Base-by-base conservation (phyloP, 2,888 invertebrate species). In the Malacosoma neustria region DNA sequence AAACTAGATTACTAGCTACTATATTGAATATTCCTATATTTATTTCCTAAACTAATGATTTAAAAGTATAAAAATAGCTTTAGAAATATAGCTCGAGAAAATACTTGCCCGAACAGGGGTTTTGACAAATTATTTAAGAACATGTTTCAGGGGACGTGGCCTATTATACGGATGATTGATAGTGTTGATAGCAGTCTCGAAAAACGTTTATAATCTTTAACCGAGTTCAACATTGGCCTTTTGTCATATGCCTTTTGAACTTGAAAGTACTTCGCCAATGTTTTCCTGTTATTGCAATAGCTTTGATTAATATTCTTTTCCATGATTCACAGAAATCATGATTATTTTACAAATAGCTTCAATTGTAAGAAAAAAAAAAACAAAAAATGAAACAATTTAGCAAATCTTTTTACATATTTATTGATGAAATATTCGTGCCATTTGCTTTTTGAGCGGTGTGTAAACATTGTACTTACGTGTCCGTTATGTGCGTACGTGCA, bases 71-170 rank as follows among this genome's bases (percentile, higher is more conserved):
- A 22, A 22, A 2, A 22, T 22, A 7, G 22, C 22, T 22, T 22
- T 7, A 22, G 22, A 22, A 22, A 22, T 7, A 9, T 22, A 22
- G 9, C 22, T 7, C 5, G 22, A 22, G 6, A 22, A 60, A 65
- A 54, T 58, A 66, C 61, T 68, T 57, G 49, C 53, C 64, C 60
- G 66, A 63, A 67, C 66, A 57, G 61, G 60, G 61, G 22, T 79
- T 72, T 71, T 85, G 84, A 85, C 82, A 85, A 85, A 85, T 85
- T 82, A 84, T 82, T 81, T 76, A 76, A 77, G 82, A 68, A 82
- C 84, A 82, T 84, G 84, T 77, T 72, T 72, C 57, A 71, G 69
- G 71, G 69, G 70, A 74, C 75, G 70, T 65, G 69, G 58, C 71
- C 69, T 68, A 74, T 81, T 80, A 73, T 79, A 61, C 57, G 56